Evolutionary conservation across 2,888 invertebrate genomes (phyloP), one percentile per base, ranked within the genome.

Genomic region (Hydriomena furcata): DNA sequence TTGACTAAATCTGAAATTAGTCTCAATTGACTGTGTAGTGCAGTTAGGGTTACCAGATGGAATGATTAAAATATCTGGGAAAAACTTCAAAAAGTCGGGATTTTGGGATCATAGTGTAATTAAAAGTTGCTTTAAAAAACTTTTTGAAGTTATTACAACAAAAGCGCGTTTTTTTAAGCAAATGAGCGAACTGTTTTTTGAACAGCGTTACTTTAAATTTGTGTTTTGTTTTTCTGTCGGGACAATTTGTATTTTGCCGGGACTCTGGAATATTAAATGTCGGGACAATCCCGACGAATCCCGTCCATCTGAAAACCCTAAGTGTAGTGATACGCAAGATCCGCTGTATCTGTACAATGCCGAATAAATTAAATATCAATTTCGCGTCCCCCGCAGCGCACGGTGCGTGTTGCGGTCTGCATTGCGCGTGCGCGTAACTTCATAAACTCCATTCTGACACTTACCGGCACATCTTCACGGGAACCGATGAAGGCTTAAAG

Each of bases 301-400:
- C n/a, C n/a, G n/a, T n/a, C n/a, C n/a, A n/a, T n/a, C n/a, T n/a
- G n/a, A n/a, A n/a, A n/a, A n/a, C n/a, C n/a, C n/a, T n/a, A n/a
- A 28, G 30, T 44, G 23, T 37, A 45, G 44, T 42, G 42, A 43
- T 42, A 42, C 23, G 37, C 27, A 25, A 13, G 40, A 40, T 40
- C 32, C 38, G 38, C n/a, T 46, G 38, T 45, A 32, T 38, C 46
- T 20, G 42, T 49, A 37, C 49, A 50, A 44, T 50, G 43, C 34
- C 38, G 34, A 34, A 50, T 50, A 50, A 37, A 50, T 50, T 50
- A 38, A 50, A 50, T 38, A 43, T 43, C 50, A 43, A 44, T 38
- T 49, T 49, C 49, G 42, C 43, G 37, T 49, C 43, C 38, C 49
- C 49, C 49, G 49, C 49, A 28, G 49, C 31, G 49, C 27, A 8